Evolutionary conservation across 64 coral and sea anemone genomes (phyloP).

Genomic region (Stichodactyla helianthus): DNA sequence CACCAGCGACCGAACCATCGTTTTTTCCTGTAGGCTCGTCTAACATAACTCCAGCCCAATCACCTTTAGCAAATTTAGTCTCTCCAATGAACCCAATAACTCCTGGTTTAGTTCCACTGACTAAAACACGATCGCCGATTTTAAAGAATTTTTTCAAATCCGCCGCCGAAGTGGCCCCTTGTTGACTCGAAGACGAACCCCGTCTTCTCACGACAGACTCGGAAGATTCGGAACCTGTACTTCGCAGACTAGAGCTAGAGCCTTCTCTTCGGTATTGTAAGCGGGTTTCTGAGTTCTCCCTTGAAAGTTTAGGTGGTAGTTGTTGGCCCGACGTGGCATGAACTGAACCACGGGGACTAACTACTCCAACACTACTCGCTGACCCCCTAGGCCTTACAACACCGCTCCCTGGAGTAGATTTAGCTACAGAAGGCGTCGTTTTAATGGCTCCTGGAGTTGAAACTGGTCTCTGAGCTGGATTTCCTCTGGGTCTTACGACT

Average conservation of each 20-base stretch:
- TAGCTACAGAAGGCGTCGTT: conserved; percentile 29
- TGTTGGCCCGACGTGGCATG: conserved; percentile 42
- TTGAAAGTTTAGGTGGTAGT: conserved; percentile 48
- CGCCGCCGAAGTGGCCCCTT: conserved; percentile 21
- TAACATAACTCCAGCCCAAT: conserved; percentile 89
- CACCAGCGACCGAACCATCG: conserved; percentile 85
- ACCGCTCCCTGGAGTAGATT: conserved; percentile 25
- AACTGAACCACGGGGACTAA: conserved; percentile 36
- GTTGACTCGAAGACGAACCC: conserved; percentile 38
- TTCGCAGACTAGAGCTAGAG: conserved; percentile 78
- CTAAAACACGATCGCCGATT: conserved; percentile 94
- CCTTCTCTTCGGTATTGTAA: conserved; percentile 74
- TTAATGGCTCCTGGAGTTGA: conserved; percentile 34
- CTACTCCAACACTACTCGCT: conserved; percentile 8
- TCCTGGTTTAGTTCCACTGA: conserved; percentile 77
- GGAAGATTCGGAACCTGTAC: conserved; percentile 56
- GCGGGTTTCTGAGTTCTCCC: conserved; percentile 61
- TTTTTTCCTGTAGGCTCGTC: conserved; percentile 94
- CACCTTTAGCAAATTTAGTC: conserved; percentile 94
- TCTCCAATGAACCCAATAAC: conserved; percentile 90
- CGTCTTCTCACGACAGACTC: conserved; percentile 46
- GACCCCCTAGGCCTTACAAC: conserved; percentile 37
- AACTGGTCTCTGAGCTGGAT: conserved; percentile 44
- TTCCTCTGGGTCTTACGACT: conserved; percentile 52
- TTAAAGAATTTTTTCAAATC: conserved; percentile 71